Conservation (phyloP, 2,888 invertebrate species). For the Cantharis flavilabris region DNA sequence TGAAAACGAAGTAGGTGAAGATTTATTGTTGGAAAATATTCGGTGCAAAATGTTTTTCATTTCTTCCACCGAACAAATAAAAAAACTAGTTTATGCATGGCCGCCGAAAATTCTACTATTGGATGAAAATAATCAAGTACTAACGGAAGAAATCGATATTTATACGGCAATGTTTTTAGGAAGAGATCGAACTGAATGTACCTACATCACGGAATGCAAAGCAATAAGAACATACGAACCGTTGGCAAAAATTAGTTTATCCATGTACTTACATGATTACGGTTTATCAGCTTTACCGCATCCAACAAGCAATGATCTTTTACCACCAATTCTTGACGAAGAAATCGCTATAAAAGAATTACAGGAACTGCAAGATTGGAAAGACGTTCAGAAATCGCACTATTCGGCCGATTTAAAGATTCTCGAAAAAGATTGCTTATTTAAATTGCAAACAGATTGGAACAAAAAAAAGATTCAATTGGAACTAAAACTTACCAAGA, state of each 20-base stretch:
- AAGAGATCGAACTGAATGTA: conserved; percentile 20
- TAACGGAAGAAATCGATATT: conserved; percentile 40
- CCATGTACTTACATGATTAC: conserved; percentile 35
- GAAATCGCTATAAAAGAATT: conserved; percentile 61
- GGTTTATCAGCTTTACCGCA: conserved; percentile 24
- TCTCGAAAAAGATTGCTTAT: conserved; percentile 34
- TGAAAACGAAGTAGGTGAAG: conserved; percentile 34
- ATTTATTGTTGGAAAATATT: conserved; percentile 38
- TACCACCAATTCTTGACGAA: conserved; percentile 49
- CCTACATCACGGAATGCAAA: conserved; percentile 38
- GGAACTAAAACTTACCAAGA: conserved; percentile 62
- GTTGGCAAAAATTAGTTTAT: conserved; percentile 41
- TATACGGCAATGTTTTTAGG: conserved; percentile 33
- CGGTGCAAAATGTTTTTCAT: conserved; percentile 44
- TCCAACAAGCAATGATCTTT: conserved; percentile 30
- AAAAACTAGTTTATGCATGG: conserved; percentile 43
- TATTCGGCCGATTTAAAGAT: conserved; percentile 63
- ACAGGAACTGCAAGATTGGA: conserved; percentile 75
- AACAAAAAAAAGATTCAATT: conserved; percentile 55
- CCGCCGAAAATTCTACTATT: conserved; percentile 43
- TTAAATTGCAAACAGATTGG: conserved; percentile 32
- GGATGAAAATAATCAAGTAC: conserved; percentile 39
- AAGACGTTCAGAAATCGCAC: conserved; percentile 66
- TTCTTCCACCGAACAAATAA: conserved; percentile 40
- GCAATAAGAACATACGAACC: conserved; percentile 35